These are phyloP conservation scores for Andrena cerasifolii DNA, from an alignment of 1,140 invertebrate species.

Conservation along the genomic window DNA sequence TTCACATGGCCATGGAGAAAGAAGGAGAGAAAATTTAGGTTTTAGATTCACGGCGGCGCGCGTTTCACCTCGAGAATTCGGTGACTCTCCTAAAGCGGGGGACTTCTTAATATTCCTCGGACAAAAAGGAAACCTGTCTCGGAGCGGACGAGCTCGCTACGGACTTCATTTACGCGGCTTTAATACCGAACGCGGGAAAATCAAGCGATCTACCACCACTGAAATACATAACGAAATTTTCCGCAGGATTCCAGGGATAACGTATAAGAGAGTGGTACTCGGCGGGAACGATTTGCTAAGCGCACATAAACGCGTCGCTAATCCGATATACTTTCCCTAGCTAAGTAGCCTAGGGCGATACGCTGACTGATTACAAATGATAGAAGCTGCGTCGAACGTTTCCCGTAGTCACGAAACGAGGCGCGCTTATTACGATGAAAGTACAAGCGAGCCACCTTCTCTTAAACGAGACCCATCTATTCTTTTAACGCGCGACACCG, in stretches of 20 bases:
- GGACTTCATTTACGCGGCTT: conserved; percentile 2
- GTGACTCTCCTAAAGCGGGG: conserved; percentile 55
- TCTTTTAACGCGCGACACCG: conserved; percentile 3
- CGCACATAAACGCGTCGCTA: conserved; percentile 17
- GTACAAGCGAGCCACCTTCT: conserved; percentile 51
- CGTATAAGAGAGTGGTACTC: too few species aligned
- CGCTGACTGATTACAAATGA: conserved; percentile 64
- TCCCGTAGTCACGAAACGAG: conserved; percentile 26
- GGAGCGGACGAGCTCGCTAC: neutral
- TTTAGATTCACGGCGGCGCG: conserved; percentile 53
- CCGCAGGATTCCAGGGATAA: too few species aligned
- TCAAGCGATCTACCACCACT: neutral
- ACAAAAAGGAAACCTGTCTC: conserved; percentile 43
- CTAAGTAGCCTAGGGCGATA: conserved; percentile 54
- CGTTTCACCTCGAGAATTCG: conserved; percentile 67
- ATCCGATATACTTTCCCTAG: conserved; percentile 56
- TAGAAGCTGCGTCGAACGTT: conserved; percentile 47
- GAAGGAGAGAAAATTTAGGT: conserved; percentile 64
- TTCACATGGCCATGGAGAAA: conserved; percentile 27
- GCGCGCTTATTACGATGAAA: conserved; percentile 65
- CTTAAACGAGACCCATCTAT: neutral
- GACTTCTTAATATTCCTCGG: conserved; percentile 58
- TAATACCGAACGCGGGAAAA: neutral
- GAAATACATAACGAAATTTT: neutral
- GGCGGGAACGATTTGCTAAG: conserved; percentile 3